Evolutionary conservation across 2,113 vertebrate genomes (phyloP).

Genomic region (Xerus inauris): DNA sequence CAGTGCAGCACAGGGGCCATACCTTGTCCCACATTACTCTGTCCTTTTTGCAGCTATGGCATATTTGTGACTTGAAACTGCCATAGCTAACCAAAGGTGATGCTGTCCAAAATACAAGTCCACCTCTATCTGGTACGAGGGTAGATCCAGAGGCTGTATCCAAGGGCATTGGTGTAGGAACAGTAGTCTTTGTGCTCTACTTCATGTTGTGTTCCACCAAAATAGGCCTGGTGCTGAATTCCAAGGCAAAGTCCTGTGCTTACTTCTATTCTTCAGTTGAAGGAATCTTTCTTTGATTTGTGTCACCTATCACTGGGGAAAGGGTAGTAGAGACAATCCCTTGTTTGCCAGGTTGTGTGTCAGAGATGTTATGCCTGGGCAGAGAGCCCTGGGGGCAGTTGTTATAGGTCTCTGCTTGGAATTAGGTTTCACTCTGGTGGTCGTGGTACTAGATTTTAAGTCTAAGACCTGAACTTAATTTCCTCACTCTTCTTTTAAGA

Average conservation of each 20-base stretch:
- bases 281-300: background rate
- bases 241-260: background rate
- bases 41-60: background rate
- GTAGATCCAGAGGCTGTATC: background rate
- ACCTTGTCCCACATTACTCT: background rate
- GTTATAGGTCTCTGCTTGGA: background rate
- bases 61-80: background rate
- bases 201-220: background rate
- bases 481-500: background rate
- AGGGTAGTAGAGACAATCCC: background rate
- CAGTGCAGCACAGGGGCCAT: background rate
- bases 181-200: background rate
- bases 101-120: background rate
- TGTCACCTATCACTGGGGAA: background rate
- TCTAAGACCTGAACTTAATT: background rate
- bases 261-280: background rate
- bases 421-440: background rate
- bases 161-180: background rate
- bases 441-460: background rate
- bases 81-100: background rate
- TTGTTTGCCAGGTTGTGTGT: background rate
- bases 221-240: background rate
- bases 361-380: background rate
- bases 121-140: background rate
- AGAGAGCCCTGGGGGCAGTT: background rate